phyloP scores from a whole-genome alignment of 2,888 invertebrate species.

The Hofmannophila pseudospretella region DNA sequence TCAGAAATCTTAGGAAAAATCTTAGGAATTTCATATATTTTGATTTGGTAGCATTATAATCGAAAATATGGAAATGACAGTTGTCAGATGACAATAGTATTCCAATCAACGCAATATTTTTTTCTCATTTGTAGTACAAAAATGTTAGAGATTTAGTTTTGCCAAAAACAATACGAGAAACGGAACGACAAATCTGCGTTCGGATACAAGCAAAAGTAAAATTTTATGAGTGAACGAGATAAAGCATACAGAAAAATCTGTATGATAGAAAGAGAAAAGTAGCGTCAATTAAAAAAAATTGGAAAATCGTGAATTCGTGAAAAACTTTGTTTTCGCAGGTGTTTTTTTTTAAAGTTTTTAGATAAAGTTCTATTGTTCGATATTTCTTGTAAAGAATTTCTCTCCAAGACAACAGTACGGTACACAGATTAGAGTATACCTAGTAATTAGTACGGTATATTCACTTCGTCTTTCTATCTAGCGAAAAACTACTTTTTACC shows the following conservation, averaged over 20 bases:
- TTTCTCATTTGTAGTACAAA: not conserved
- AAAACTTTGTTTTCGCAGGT: too few species aligned
- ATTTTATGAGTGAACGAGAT: not conserved
- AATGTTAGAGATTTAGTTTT: not conserved
- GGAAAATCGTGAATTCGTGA: too few species aligned
- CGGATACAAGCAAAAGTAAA: not conserved
- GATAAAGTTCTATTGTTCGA: too few species aligned
- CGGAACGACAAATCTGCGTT: not conserved
- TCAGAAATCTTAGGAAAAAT: not conserved
- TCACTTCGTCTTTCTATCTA: too few species aligned
- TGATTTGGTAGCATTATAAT: slow-evolving; percentile 21
- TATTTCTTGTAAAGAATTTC: too few species aligned
- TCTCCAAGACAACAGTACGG: too few species aligned
- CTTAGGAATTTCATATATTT: not conserved
- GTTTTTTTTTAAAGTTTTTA: too few species aligned
- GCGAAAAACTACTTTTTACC: too few species aligned
- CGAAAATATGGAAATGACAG: slow-evolving; percentile 8
- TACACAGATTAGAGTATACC: too few species aligned
- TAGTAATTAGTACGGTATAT: too few species aligned
- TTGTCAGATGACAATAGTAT: slow-evolving; percentile 33
- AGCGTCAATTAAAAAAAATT: too few species aligned
- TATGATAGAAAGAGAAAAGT: not conserved
- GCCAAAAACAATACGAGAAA: not conserved
- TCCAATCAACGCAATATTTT: slow-evolving; percentile 21
- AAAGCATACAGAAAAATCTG: not conserved